Evolutionary conservation across 2,888 invertebrate genomes (phyloP), one percentile per base, ranked within the genome.

Genomic region (Epiblema foenella): DNA sequence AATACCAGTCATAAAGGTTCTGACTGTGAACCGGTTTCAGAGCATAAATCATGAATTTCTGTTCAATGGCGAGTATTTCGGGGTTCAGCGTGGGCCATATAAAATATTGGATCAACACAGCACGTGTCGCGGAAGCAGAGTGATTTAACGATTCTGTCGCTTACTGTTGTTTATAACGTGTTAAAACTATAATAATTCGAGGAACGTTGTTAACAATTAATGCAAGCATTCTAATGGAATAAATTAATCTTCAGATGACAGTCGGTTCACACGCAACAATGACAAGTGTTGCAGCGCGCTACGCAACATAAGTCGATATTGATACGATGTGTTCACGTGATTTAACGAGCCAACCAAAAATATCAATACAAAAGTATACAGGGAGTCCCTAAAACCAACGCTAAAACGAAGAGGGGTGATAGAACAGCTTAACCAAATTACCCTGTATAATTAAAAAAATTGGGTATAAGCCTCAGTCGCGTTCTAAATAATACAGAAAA

Each of bases 91-190:
- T 54, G 54, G 60, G 29, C 54, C 62, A 29, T 56, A 51, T 60
- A 54, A 66, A 60, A 69, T 65, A 58, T 64, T 42, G 69, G 59
- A 64, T 46, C 60, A 62, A 68, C 68, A 62, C 65, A 65, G 33
- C 59, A 60, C 65, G 59, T 59, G 65, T 65, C 64, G 65, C 65
- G 65, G 59, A 46, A 42, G 42, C 18, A 15, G 29, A 58, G 59
- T 69, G 69, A 69, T 69, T 69, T 69, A 69, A 59, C 57, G 63
- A 33, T 29, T 33, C 33, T 33, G 15, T 58, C 52, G 39, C 29
- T 66, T 42, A 66, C 42, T 17, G 20, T 52, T 54, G 69, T 70
- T 70, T 63, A 37, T 29, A 18, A 56, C 12, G 12, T 11, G 33
- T 33, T 8, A 33, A 60, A 20, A 37, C 37, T 59, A 20, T 12